Conservation (phyloP, 2,888 invertebrate genomes). For the Exocentrus adspersus region DNA sequence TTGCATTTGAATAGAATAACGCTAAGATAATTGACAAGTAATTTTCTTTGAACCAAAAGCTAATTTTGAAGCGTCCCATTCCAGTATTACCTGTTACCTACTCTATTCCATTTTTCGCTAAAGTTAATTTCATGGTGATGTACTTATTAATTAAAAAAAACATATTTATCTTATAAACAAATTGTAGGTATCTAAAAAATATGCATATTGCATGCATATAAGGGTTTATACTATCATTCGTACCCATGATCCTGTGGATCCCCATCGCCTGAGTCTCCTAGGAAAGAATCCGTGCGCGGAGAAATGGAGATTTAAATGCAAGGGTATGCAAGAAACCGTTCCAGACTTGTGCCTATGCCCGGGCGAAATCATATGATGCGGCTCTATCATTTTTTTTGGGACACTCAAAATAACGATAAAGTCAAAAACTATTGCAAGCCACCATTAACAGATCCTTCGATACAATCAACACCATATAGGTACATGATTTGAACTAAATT, state of each 20-base stretch:
- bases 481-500: background rate
- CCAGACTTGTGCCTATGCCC: slow-evolving; percentile 59
- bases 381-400: slow-evolving; percentile 56
- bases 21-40: too few species aligned
- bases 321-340: slow-evolving; percentile 65
- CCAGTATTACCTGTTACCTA: too few species aligned
- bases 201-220: background rate
- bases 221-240: slow-evolving; percentile 11
- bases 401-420: too few species aligned
- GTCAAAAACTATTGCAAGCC: background rate
- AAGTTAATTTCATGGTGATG: too few species aligned
- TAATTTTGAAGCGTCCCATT: too few species aligned
- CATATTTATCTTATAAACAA: too few species aligned
- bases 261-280: slow-evolving; percentile 75
- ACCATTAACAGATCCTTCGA: background rate
- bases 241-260: slow-evolving; percentile 81
- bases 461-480: too few species aligned
- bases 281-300: slow-evolving; percentile 69
- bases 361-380: slow-evolving; percentile 49
- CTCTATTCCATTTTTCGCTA: too few species aligned
- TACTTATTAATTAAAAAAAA: too few species aligned
- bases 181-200: background rate
- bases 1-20: too few species aligned
- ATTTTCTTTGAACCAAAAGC: too few species aligned
- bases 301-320: slow-evolving; percentile 69